Evolutionary conservation across 2,113 vertebrate genomes (phyloP).

Genomic region (Poecilia latipinna): DNA sequence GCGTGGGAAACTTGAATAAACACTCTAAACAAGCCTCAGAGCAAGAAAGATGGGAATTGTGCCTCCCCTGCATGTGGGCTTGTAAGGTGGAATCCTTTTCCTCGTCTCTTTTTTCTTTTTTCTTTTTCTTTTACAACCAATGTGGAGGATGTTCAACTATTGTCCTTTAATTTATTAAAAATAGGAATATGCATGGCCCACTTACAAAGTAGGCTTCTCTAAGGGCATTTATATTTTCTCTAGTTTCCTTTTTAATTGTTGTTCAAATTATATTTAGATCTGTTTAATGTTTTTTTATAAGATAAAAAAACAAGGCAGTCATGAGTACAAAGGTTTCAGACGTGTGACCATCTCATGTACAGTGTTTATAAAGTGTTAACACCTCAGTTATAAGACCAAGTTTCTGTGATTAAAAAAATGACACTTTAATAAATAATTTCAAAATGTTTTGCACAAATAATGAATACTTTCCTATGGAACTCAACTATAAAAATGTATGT

Average conservation of each 20-base stretch:
- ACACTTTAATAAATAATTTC: too few species aligned
- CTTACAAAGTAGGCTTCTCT: neutral
- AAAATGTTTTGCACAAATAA: neutral
- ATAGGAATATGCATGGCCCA: neutral
- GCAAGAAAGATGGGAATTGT: constrained; percentile 40
- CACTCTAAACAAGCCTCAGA: constrained; percentile 57
- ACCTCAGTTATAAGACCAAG: too few species aligned
- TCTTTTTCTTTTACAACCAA: constrained; percentile 13
- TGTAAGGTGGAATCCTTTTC: constrained; percentile 46
- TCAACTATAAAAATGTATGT: neutral
- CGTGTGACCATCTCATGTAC: too few species aligned
- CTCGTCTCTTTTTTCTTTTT: neutral
- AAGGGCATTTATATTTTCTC: neutral
- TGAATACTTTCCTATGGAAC: neutral
- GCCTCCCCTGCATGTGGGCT: constrained; percentile 34
- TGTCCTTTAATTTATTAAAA: neutral
- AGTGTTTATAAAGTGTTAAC: too few species aligned
- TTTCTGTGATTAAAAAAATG: neutral
- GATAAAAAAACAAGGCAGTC: too few species aligned
- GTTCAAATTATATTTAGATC: neutral
- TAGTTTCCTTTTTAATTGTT: too few species aligned
- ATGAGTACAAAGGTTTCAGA: too few species aligned
- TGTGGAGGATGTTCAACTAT: neutral
- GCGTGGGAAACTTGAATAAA: constrained; percentile 67
- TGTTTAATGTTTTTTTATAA: too few species aligned